phyloP scores from a whole-genome alignment of 1,140 invertebrate species.

The Eueides isabella region DNA sequence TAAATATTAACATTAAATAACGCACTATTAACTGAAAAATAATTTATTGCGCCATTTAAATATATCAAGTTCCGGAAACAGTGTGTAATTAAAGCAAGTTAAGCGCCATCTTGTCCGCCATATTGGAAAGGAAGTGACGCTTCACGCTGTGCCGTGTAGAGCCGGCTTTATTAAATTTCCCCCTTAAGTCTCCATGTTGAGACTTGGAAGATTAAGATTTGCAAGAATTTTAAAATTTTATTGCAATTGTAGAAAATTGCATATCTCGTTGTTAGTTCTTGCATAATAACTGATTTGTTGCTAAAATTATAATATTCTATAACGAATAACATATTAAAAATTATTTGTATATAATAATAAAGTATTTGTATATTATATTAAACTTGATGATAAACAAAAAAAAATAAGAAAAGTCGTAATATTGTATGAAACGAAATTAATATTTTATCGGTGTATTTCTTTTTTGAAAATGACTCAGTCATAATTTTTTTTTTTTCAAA shows the following conservation, averaged over 20 bases:
- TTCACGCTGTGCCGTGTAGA: constrained; percentile 30
- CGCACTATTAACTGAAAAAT: not conserved
- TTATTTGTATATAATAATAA: too few species aligned
- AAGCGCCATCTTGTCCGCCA: constrained; percentile 36
- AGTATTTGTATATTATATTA: too few species aligned
- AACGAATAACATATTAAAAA: too few species aligned
- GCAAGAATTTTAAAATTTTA: not conserved
- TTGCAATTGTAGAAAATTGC: not conserved
- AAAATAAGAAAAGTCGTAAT: too few species aligned
- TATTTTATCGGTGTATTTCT: too few species aligned
- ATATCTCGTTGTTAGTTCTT: not conserved
- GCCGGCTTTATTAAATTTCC: constrained; percentile 36
- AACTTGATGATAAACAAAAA: too few species aligned
- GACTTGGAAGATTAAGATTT: constrained; percentile 7
- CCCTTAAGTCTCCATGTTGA: constrained; percentile 12
- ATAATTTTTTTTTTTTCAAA: too few species aligned
- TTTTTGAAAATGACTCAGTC: too few species aligned
- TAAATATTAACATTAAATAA: not conserved
- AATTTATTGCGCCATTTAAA: not conserved
- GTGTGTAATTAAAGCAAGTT: constrained; percentile 12
- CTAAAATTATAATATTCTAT: too few species aligned
- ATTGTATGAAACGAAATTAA: too few species aligned
- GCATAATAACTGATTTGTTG: too few species aligned
- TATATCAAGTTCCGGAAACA: constrained; percentile 1
- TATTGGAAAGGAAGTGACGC: constrained; percentile 40